Evolutionary conservation across 2,888 invertebrate species (phyloP).

Genomic region (Anaspis maculata): DNA sequence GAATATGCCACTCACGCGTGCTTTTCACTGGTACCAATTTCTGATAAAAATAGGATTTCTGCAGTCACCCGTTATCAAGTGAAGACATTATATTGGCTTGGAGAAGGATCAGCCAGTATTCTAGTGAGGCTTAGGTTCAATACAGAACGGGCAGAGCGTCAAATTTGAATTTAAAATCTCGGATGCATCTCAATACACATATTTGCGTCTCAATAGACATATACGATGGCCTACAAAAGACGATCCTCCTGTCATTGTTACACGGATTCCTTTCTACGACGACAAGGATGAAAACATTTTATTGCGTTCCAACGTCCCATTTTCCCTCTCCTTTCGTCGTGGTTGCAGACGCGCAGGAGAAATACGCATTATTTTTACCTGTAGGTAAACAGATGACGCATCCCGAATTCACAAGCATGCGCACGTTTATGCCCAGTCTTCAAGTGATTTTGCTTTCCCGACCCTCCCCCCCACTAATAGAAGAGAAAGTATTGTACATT

Average conservation of each 20-base stretch:
- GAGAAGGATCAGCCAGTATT: conserved; percentile 16
- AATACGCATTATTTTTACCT: too few species aligned
- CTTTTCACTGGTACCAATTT: conserved; percentile 20
- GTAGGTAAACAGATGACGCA: too few species aligned
- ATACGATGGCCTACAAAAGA: conserved; percentile 2
- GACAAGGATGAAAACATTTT: too few species aligned
- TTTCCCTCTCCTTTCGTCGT: too few species aligned
- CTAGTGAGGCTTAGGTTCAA: conserved; percentile 16
- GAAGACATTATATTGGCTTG: conserved; percentile 19
- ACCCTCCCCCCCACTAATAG: too few species aligned
- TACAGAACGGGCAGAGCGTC: conserved; percentile 17
- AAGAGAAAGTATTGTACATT: too few species aligned
- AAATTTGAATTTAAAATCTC: conserved; percentile 18
- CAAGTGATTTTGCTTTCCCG: too few species aligned
- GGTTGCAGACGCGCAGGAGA: too few species aligned
- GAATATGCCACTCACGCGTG: conserved; percentile 18
- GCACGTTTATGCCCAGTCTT: too few species aligned
- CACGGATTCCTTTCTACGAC: too few species aligned
- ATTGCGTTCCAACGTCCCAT: too few species aligned
- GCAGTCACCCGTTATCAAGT: conserved; percentile 19
- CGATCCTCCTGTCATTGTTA: not conserved
- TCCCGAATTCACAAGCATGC: too few species aligned
- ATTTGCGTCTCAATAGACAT: conserved; percentile 17
- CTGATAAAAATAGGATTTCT: conserved; percentile 19
- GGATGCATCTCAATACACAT: conserved; percentile 17